A percentile compares a stretch with the other conserved stretches of the same genome.
phyloP scores from a whole-genome alignment of 2,113 vertebrate species.

The Rissa tridactyla region DNA sequence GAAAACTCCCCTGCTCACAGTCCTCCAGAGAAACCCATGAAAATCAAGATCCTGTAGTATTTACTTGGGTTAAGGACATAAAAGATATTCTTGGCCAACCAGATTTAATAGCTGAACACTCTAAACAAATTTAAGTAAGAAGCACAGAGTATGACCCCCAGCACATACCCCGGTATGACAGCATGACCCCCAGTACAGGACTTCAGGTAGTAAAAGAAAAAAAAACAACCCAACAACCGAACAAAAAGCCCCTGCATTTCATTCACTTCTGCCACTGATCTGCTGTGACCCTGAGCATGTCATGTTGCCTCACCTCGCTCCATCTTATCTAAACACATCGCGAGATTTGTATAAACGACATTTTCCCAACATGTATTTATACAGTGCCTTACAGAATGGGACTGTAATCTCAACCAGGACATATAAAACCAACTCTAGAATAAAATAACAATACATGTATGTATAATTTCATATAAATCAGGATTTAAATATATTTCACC shows the following conservation, averaged over 20 bases:
- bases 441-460: neutral
- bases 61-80: neutral
- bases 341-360: neutral
- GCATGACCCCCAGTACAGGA: neutral
- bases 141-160: neutral
- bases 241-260: neutral
- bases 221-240: neutral
- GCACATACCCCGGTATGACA: neutral
- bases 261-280: neutral
- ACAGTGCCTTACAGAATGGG: neutral
- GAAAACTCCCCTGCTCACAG: neutral
- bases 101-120: neutral
- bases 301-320: neutral
- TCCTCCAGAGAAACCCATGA: neutral
- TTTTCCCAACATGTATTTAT: neutral
- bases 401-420: neutral
- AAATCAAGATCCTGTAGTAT: neutral
- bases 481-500: neutral
- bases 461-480: neutral
- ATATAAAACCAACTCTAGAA: neutral
- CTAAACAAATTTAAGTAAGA: neutral
- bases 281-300: neutral
- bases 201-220: neutral
- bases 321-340: rapidly evolving
- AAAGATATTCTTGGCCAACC: neutral